Base-by-base conservation (phyloP, 1,140 invertebrate species). In the Drosophila simulans region DNA sequence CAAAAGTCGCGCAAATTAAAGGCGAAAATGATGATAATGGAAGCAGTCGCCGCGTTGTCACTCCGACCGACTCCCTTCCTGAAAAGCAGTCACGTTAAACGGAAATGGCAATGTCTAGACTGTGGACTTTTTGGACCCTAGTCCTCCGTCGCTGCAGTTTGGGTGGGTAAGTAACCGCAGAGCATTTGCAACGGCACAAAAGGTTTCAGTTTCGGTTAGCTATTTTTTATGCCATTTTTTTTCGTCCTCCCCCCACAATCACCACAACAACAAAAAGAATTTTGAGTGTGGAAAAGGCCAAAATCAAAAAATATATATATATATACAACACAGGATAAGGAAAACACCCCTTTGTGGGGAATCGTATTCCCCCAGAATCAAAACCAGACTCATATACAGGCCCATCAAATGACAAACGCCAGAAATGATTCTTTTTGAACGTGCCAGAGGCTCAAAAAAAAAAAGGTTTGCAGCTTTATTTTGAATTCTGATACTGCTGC, bases 31-130 rank as follows among this genome's bases (percentile, higher is more conserved):
- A 70, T 77, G 68, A 74, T 78, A 76, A 78, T 82, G 59, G 54
- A 58, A 76, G 48, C 64, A 69, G 37, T 52, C 64, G 56, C 53
- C 46, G 40, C 45, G 43, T 69, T 58, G 55, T 54, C 37, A 45
- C 70, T 65, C 62, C 34, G 31, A 40, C 62, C 34, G 31, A 40
- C 22, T 27, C 64, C 35, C 40, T 40, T 56, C 37, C 65, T 56
- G 74, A 39, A 68, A 70, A 62, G 65, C 75, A 85, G 79, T 86
- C 83, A 88, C 83, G 84, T 88, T 89, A 77, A 88, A 73, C 84
- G 84, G 84, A 88, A 88, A 89, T 89, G 84, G 84, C 84, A 80
- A 88, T 89, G 84, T 88, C 84, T 88, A 89, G 84, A 88, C 83
- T 88, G 58, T 78, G 74, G 80, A 80, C 75, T 70, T 70, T 71